Conservation (phyloP, 92 coral and sea anemone genomes). For the Anthopleura xanthogrammica region DNA sequence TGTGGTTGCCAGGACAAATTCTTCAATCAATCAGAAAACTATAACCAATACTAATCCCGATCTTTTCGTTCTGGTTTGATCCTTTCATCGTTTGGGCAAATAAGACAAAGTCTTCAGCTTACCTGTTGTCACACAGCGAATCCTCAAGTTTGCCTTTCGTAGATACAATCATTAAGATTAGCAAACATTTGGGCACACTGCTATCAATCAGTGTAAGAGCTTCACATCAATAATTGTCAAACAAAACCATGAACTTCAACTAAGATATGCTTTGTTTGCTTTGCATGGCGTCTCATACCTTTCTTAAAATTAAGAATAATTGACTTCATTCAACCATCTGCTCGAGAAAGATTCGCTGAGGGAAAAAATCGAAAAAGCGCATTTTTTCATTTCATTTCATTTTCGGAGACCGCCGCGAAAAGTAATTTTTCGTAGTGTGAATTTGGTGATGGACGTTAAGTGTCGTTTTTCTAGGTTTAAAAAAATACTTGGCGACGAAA, state of each 20-base stretch:
- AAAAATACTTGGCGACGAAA: not conserved
- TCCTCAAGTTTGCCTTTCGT: not conserved
- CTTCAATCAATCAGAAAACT: too few species aligned
- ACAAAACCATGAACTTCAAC: not conserved
- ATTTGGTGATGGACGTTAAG: not conserved
- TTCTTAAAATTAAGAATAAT: not conserved
- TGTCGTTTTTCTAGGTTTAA: not conserved
- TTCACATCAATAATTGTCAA: not conserved
- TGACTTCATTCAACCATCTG: not conserved
- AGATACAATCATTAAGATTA: not conserved
- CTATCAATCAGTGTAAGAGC: not conserved
- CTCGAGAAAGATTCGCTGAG: not conserved
- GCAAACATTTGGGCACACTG: not conserved
- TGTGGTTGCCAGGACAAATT: too few species aligned
- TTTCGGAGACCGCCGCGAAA: not conserved
- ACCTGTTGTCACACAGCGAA: not conserved
- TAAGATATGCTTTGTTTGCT: not conserved
- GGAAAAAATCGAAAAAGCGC: too few species aligned
- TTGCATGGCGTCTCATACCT: not conserved
- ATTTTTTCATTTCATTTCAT: not conserved
- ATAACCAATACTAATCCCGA: too few species aligned
- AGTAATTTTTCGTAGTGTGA: not conserved
- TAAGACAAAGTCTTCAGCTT: not conserved
- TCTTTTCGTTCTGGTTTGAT: too few species aligned
- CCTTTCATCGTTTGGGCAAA: too few species aligned